A percentile compares a stretch with the other conserved stretches of the same genome.
These are phyloP conservation scores for Antheraea mylitta DNA, from an alignment of 1,140 invertebrate species.

Conservation along the genomic window DNA sequence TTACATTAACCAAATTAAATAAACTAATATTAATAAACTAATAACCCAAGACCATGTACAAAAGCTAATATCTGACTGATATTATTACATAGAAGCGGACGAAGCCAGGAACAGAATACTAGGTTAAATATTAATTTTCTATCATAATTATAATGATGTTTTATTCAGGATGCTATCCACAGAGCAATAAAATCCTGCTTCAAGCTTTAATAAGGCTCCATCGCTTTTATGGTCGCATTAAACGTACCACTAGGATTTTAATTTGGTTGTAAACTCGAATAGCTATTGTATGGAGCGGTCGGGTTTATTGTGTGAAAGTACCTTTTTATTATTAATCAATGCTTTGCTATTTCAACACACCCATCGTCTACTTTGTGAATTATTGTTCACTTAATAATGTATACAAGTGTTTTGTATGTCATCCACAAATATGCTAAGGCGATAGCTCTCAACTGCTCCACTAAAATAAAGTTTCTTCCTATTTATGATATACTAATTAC, in stretches of 20 bases:
- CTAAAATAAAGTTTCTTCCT: too few species aligned
- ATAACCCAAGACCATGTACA: too few species aligned
- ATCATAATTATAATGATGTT: constrained; percentile 15
- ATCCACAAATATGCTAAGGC: too few species aligned
- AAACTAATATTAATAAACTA: too few species aligned
- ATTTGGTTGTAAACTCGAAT: constrained; percentile 44
- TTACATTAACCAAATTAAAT: too few species aligned
- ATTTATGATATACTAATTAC: too few species aligned
- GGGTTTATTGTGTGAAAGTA: constrained; percentile 3
- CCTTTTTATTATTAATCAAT: constrained; percentile 6
- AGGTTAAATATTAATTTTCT: background rate
- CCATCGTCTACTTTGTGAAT: background rate
- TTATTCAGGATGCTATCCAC: constrained; percentile 25
- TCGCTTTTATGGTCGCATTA: constrained; percentile 43
- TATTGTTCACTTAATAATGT: background rate
- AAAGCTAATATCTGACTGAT: too few species aligned
- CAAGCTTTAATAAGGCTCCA: constrained; percentile 37
- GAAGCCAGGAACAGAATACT: background rate
- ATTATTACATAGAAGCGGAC: background rate
- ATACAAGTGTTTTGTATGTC: too few species aligned
- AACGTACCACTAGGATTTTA: constrained; percentile 27
- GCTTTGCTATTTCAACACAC: background rate
- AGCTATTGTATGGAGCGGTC: constrained; percentile 16
- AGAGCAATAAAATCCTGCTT: constrained; percentile 35
- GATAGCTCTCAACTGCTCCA: too few species aligned